phyloP scores from a whole-genome alignment of 2,888 invertebrate species.

The Orthonevra nobilis region DNA sequence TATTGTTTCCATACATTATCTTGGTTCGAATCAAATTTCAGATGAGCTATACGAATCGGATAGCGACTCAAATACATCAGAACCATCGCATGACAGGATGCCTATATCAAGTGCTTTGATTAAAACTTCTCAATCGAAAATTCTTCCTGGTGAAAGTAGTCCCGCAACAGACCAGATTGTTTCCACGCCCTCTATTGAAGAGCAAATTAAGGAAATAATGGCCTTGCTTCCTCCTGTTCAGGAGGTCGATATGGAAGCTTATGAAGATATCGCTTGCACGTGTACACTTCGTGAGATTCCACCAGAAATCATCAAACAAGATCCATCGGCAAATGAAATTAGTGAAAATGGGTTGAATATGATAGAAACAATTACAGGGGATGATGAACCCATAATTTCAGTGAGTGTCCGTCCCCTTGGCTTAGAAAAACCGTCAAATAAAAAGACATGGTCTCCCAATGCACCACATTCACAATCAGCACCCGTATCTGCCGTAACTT shows the following conservation, averaged over 20 bases:
- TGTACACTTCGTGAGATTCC: constrained; percentile 70
- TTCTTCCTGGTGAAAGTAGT: constrained; percentile 8
- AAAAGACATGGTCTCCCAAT: constrained; percentile 19
- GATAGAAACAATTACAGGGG: no score
- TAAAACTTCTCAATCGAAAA: constrained; percentile 16
- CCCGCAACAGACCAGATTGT: background rate
- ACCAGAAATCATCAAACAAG: constrained; percentile 38
- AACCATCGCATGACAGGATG: constrained; percentile 75
- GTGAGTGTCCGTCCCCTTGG: constrained; percentile 27
- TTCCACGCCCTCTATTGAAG: constrained; percentile 66
- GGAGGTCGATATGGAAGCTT: constrained; percentile 55
- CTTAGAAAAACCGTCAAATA: background rate
- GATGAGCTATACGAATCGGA: constrained; percentile 71
- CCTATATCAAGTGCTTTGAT: constrained; percentile 14
- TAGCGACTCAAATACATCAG: constrained; percentile 76
- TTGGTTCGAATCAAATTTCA: constrained; percentile 29
- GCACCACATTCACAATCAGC: constrained; percentile 18
- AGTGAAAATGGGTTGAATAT: constrained; percentile 21
- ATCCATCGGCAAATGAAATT: background rate
- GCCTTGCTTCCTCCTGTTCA: constrained; percentile 70
- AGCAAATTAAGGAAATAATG: constrained; percentile 71
- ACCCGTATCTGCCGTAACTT: constrained; percentile 38
- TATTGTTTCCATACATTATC: constrained; percentile 22
- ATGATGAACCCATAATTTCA: constrained; percentile 47
- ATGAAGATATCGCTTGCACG: constrained; percentile 68